Evolutionary conservation across 1,140 invertebrate species (phyloP), one percentile per base, ranked within the genome.

Genomic region (Drosophila persimilis): DNA sequence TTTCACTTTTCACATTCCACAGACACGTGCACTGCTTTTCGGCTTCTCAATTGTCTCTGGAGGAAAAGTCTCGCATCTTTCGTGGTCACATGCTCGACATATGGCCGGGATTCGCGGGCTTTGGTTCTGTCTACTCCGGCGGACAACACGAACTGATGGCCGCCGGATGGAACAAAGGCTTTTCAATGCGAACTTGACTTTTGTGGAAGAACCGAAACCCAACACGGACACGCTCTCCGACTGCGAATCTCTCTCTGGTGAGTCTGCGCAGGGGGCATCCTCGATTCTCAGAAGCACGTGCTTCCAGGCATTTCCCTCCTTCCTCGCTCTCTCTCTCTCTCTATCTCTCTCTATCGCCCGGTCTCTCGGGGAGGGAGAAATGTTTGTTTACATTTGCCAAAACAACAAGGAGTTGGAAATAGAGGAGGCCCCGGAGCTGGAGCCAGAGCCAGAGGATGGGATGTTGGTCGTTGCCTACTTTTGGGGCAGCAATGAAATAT

Each of bases 311-410:
- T 41, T n/a, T 26, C n/a, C 15, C 52, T 8, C 29, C 9, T 8
- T 44, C 31, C n/a, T n/a, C n/a, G 22, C n/a, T n/a, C n/a, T 35
- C 6, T 44, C n/a, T n/a, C n/a, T 35, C 6, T 44, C 6, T 13
- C 2, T 29, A 15, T 35, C 22, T 31, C 20, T 39, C 43, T 43
- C 6, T 63, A 24, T 43, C 24, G 9, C 22, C 29, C 2, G 24
- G 29, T 43, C 43, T 41, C 20, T 39, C 43, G 26, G 31, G 31
- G 31, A 35, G 52, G 63, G 58, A 39, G 61, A 74, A 83, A 74
- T 84, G 80, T 84, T 84, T 84, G 80, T 84, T 84, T 84, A 84
- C 80, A 77, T 84, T 84, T 85, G 83, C 74, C 69, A 66, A 26
- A 61, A 58, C 63, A 69, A 50, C 59, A 51, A 47, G 24, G 35